Evolutionary conservation across 1,140 invertebrate genomes (phyloP).

Genomic region (Aphaenogaster ashmeadi): DNA sequence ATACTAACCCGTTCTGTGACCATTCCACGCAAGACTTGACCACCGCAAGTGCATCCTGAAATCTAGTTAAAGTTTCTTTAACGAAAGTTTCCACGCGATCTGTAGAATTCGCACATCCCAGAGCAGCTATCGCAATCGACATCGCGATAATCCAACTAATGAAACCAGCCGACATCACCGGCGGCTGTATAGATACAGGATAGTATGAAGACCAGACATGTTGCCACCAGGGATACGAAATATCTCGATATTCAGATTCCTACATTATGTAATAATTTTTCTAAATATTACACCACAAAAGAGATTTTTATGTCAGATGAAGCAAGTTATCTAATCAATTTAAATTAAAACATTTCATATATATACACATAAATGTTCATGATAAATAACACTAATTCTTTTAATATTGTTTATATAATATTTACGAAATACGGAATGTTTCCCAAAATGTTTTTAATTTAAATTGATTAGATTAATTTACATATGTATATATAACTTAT

Average conservation of each 20-base stretch:
- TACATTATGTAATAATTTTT: conserved; percentile 34
- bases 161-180: conserved; percentile 80
- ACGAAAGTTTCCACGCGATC: conserved; percentile 58
- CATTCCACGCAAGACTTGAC: background rate
- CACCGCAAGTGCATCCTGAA: background rate
- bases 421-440: no score
- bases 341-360: no score
- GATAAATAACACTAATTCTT: no score
- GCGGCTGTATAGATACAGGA: conserved; percentile 72
- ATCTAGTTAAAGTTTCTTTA: background rate
- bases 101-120: conserved; percentile 72
- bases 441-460: no score
- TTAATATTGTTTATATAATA: no score
- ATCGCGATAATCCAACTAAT: conserved; percentile 84
- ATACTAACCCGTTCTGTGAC: conserved; percentile 63
- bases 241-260: conserved; percentile 78
- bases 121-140: conserved; percentile 66
- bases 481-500: no score
- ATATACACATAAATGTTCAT: no score
- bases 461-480: no score
- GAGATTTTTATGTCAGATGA: background rate
- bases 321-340: no score
- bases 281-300: background rate
- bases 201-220: conserved; percentile 83
- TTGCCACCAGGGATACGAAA: conserved; percentile 81